phyloP scores from a whole-genome alignment of 1,140 invertebrate species.

The Neodiprion lecontei region DNA sequence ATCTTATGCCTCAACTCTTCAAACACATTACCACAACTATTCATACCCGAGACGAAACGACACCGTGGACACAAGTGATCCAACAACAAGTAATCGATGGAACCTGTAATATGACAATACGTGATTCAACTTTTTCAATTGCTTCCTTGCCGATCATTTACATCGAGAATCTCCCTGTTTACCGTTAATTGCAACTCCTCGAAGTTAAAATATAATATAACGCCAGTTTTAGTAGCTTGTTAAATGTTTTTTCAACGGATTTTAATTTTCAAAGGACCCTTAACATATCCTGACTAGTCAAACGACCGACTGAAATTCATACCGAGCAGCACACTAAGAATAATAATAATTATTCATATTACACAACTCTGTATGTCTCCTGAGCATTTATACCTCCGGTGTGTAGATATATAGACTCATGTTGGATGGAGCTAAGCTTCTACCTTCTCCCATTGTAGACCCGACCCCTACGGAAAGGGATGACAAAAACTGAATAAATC shows the following conservation, averaged over 20 bases:
- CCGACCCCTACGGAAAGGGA: constrained; percentile 61
- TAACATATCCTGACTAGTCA: too few species aligned
- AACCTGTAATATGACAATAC: too few species aligned
- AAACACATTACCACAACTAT: too few species aligned
- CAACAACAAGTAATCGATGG: too few species aligned
- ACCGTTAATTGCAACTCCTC: too few species aligned
- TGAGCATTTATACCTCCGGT: constrained; percentile 25
- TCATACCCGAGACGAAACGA: too few species aligned
- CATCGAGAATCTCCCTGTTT: too few species aligned
- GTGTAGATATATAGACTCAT: constrained; percentile 55
- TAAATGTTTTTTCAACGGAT: constrained; percentile 38
- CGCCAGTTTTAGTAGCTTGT: constrained; percentile 43
- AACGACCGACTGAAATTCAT: background rate
- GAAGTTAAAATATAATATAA: too few species aligned
- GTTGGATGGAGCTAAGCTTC: constrained; percentile 50
- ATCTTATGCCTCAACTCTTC: too few species aligned
- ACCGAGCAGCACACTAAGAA: background rate
- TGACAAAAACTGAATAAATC: constrained; percentile 45
- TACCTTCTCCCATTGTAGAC: constrained; percentile 44
- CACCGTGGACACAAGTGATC: too few species aligned
- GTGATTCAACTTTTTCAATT: too few species aligned
- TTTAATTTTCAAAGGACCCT: background rate
- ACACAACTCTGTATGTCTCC: constrained; percentile 29
- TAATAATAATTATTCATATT: background rate
- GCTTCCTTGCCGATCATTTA: too few species aligned